Evolutionary conservation across 2,888 invertebrate genomes (phyloP).

Genomic region (Erpobdella octoculata): DNA sequence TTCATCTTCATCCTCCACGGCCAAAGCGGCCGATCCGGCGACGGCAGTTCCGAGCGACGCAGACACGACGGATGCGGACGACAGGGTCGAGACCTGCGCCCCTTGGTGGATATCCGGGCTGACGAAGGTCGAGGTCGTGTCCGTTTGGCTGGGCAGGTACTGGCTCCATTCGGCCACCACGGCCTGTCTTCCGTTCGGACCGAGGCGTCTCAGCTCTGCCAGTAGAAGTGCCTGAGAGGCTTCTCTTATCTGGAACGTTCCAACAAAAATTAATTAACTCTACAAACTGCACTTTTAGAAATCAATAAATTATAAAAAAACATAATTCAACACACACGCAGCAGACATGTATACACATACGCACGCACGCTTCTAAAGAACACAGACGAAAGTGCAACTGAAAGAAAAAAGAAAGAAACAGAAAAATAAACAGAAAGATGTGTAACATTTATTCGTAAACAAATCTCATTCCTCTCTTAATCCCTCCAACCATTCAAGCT

Average conservation of each 20-base stretch:
- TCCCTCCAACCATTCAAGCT: background rate
- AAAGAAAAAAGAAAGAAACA: too few relatives aligned
- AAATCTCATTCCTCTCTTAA: background rate
- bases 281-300: background rate
- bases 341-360: background rate
- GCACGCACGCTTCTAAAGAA: background rate
- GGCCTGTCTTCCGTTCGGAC: conserved; percentile 79
- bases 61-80: background rate
- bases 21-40: background rate
- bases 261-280: background rate
- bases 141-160: conserved; percentile 68
- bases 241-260: conserved; percentile 72
- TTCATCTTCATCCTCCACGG: conserved; percentile 28
- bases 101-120: conserved; percentile 37
- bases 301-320: too few relatives aligned
- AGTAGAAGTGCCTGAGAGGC: conserved; percentile 89
- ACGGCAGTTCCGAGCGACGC: background rate
- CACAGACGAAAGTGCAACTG: too few relatives aligned
- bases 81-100: background rate
- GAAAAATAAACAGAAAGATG: too few relatives aligned
- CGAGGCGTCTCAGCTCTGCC: conserved; percentile 81
- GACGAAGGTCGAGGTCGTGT: conserved; percentile 52
- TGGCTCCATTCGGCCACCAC: conserved; percentile 93
- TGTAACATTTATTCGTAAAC: conserved; percentile 4
- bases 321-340: background rate